These are phyloP conservation scores for Aphelinus atriplicis DNA, from an alignment of 1,140 invertebrate genomes.

Conservation along the genomic window DNA sequence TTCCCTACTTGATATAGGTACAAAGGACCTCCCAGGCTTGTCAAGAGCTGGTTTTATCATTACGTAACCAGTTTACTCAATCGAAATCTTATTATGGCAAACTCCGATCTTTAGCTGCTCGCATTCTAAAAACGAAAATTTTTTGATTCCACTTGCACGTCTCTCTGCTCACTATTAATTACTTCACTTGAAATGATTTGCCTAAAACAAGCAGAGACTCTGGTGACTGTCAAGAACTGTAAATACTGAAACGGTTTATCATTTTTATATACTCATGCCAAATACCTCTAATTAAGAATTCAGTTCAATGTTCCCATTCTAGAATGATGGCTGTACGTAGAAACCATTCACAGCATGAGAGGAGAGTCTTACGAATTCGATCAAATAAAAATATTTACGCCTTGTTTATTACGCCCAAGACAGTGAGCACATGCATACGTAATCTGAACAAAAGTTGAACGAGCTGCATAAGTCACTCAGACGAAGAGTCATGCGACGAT, in stretches of 20 bases:
- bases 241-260: no score
- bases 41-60: neutral
- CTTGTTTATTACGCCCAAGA: conserved; percentile 7
- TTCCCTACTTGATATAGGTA: neutral
- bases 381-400: conserved; percentile 2
- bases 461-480: neutral
- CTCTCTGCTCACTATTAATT: no score
- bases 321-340: no score
- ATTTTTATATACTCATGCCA: no score
- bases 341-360: neutral
- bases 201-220: no score
- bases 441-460: conserved; percentile 10
- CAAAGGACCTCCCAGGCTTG: neutral
- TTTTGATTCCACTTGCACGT: no score
- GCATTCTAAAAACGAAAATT: no score
- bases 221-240: no score
- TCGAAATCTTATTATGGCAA: neutral
- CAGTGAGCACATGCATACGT: neutral
- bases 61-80: conserved; percentile 1
- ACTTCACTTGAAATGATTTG: no score
- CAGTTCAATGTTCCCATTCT: no score
- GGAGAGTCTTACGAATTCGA: conserved; percentile 10
- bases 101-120: no score
- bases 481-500: conserved; percentile 23
- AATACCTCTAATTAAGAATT: no score